Conservation (phyloP, 2,888 invertebrate species). For the Euphydryas editha region DNA sequence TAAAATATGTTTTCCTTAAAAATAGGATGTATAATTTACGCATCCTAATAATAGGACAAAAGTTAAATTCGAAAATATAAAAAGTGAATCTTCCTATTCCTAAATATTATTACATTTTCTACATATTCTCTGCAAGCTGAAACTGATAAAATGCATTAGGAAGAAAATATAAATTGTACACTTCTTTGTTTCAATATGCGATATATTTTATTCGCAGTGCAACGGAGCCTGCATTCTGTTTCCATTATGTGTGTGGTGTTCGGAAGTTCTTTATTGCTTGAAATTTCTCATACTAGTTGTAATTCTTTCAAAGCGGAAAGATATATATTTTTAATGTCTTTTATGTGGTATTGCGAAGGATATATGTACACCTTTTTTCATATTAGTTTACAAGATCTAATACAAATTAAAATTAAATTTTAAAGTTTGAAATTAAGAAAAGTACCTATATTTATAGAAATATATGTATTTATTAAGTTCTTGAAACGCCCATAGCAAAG, state of each 20-base stretch:
- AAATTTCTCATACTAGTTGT: background rate
- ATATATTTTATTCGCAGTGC: constrained; percentile 17
- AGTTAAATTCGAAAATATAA: background rate
- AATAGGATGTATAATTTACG: too few species aligned
- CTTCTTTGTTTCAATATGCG: constrained; percentile 30
- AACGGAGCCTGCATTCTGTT: constrained; percentile 14
- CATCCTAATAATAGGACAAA: too few species aligned
- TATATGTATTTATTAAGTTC: too few species aligned
- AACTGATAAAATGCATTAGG: constrained; percentile 23
- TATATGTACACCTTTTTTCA: too few species aligned
- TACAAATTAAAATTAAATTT: background rate
- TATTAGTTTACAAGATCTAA: too few species aligned
- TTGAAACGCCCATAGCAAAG: too few species aligned
- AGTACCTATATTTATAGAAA: too few species aligned
- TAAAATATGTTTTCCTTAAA: too few species aligned
- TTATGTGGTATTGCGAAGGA: background rate
- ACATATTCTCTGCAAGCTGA: constrained; percentile 14
- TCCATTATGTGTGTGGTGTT: constrained; percentile 8
- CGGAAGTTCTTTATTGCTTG: constrained; percentile 13
- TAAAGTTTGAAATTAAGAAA: too few species aligned
- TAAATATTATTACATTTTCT: constrained; percentile 10
- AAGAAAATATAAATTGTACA: constrained; percentile 22
- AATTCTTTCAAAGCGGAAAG: background rate
- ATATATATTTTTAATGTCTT: background rate
- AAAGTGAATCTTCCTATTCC: background rate